Base-by-base conservation (phyloP, 2,888 invertebrate species). In the Oligia strigilis region DNA sequence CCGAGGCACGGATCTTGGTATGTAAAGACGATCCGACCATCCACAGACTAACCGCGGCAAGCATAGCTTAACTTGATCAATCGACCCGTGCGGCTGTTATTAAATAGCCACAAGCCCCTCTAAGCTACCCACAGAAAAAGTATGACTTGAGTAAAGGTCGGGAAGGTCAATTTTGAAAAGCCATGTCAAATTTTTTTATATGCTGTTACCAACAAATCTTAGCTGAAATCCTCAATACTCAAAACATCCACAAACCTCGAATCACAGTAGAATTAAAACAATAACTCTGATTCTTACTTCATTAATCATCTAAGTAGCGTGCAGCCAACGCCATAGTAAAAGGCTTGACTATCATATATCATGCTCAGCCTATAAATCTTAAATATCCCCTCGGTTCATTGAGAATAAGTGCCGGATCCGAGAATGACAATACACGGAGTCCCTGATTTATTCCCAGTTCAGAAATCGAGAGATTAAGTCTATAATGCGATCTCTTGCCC, bases 381-480 rank as follows among this genome's bases (percentile, higher is more conserved):
- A 69, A 81, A 84, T 87, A 90, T 85, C 80, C 84, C 83, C 64
- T 87, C 75, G 80, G 81, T 81, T 85, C 86, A 88, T 80, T 82
- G 82, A 81, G 81, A 85, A 81, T 82, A 80, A 88, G 77, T 84
- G 82, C 87, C 81, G 81, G 88, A 87, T 80, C 78, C 66, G 60
- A 86, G 80, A 84, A 90, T 84, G 90, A 89, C 89, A 90, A 90
- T 90, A 83, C 82, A 74, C 77, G 69, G 64, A 69, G 69, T 70
- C 81, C 65, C 81, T 86, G 88, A 88, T 88, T 86, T 85, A 84
- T 85, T 83, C 79, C 62, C 74, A 75, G 82, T 72, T 80, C 84
- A 77, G 81, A 80, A 86, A 89, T 89, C 82, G 73, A 82, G 85
- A 89, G 89, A 84, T 87, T 87, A 91, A 90, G 89, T 87, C 86